phyloP scores from a whole-genome alignment of 2,888 invertebrate genomes.

The Drosophila silvestris region DNA sequence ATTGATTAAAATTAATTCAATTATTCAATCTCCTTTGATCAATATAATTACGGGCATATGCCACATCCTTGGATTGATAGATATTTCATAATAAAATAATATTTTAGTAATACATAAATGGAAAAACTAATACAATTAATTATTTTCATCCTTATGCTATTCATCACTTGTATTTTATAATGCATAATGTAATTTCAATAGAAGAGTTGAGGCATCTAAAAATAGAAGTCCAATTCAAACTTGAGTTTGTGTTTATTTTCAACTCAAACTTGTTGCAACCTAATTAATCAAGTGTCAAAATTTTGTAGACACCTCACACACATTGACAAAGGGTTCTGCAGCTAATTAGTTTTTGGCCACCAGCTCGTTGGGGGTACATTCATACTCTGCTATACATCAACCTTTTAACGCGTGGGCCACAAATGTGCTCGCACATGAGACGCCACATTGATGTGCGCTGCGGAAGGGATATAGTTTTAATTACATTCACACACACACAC shows the following conservation, averaged over 20 bases:
- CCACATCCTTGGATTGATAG: too few species aligned
- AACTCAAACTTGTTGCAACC: background rate
- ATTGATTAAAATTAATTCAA: background rate
- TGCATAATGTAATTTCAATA: background rate
- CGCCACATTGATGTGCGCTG: conserved; percentile 60
- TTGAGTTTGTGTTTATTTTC: background rate
- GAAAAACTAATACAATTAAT: background rate
- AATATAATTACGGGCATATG: background rate
- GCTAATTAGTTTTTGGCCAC: conserved; percentile 48
- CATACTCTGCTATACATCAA: background rate
- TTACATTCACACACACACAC: conserved; percentile 40
- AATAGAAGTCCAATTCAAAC: background rate
- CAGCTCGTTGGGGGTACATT: conserved; percentile 35
- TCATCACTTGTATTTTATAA: background rate
- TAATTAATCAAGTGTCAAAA: conserved; percentile 43
- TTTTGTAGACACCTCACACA: conserved; percentile 6
- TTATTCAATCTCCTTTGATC: background rate
- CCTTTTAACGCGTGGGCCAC: conserved; percentile 17
- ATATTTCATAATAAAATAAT: background rate
- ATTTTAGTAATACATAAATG: background rate
- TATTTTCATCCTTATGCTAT: background rate
- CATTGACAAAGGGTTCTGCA: conserved; percentile 4
- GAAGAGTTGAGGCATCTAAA: background rate
- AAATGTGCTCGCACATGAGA: conserved; percentile 46
- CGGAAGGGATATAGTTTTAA: conserved; percentile 50